A percentile compares a stretch with the other conserved stretches of the same genome.
Conservation (phyloP, 2,797 vertebrate genomes). For the Lagocephalus sceleratus region DNA sequence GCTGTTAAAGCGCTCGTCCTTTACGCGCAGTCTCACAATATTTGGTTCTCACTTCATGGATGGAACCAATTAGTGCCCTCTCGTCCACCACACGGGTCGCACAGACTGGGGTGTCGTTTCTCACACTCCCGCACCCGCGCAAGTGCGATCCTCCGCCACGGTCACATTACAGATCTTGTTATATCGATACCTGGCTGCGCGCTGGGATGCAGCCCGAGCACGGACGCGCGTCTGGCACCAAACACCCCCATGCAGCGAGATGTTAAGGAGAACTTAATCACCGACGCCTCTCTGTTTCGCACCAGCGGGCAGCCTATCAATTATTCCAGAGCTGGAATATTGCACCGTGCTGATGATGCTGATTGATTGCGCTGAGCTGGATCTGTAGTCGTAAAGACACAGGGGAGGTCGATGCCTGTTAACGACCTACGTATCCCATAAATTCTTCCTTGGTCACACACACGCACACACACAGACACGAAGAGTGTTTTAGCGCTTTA, state of each 20-base stretch:
- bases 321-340: constrained; percentile 67
- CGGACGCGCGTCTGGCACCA: too few relatives aligned
- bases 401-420: constrained; percentile 64
- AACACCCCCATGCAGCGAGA: constrained; percentile 14
- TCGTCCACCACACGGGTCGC: too few relatives aligned
- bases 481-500: too few relatives aligned
- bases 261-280: constrained; percentile 70
- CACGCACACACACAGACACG: not conserved
- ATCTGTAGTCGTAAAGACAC: constrained; percentile 67
- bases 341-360: constrained; percentile 64
- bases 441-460: constrained; percentile 21
- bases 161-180: constrained; percentile 55
- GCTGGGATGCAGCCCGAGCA: constrained; percentile 9
- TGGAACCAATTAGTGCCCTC: too few relatives aligned
- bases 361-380: constrained; percentile 67
- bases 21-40: not conserved
- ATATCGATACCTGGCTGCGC: constrained; percentile 53
- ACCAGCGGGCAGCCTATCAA: constrained; percentile 66
- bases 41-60: too few relatives aligned
- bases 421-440: constrained; percentile 63
- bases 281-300: constrained; percentile 59
- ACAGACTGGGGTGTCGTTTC: too few relatives aligned
- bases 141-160: constrained; percentile 30
- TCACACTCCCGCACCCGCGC: too few relatives aligned
- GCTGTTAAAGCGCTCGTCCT: constrained; percentile 10